Conservation (phyloP, 1,140 invertebrate genomes). For the Drosophila obscura region DNA sequence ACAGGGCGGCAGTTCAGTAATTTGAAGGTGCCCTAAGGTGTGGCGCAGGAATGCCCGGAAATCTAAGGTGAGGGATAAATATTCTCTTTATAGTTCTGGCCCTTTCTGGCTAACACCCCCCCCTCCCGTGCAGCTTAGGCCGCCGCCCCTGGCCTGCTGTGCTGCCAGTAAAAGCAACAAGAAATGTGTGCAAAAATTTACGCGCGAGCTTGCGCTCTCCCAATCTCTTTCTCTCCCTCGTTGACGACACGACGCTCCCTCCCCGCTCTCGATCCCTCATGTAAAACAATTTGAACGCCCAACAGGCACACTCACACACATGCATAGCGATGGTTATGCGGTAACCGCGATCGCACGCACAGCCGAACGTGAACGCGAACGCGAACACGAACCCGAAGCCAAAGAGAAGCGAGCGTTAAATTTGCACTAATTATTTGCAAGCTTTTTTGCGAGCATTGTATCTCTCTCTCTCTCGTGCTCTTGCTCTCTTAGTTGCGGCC, state of each 20-base stretch:
- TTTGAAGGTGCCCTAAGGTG: not conserved
- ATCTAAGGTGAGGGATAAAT: not conserved
- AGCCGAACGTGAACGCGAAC: constrained; percentile 35
- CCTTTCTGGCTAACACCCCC: too few relatives aligned
- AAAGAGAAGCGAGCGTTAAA: constrained; percentile 64
- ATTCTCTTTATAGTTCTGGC: not conserved
- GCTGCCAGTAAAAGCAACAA: not conserved
- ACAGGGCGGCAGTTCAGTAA: constrained; percentile 2
- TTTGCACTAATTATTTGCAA: constrained; percentile 80
- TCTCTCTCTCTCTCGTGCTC: not conserved
- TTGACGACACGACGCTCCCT: constrained; percentile 6
- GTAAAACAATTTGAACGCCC: constrained; percentile 56
- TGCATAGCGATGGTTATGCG: constrained; percentile 28
- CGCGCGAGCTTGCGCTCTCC: constrained; percentile 17
- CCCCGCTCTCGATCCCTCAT: constrained; percentile 31
- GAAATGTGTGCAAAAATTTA: constrained; percentile 34
- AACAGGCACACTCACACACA: constrained; percentile 59
- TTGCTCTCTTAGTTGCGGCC: constrained; percentile 30
- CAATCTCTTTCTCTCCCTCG: constrained; percentile 10
- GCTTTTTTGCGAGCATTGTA: constrained; percentile 41
- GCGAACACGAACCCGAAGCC: constrained; percentile 14
- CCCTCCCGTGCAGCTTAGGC: not conserved
- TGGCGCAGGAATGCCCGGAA: not conserved
- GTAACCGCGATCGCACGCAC: constrained; percentile 70
- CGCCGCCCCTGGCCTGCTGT: constrained; percentile 13